Base-by-base conservation (phyloP, 1,140 invertebrate genomes). In the Neodiprion virginianus region DNA sequence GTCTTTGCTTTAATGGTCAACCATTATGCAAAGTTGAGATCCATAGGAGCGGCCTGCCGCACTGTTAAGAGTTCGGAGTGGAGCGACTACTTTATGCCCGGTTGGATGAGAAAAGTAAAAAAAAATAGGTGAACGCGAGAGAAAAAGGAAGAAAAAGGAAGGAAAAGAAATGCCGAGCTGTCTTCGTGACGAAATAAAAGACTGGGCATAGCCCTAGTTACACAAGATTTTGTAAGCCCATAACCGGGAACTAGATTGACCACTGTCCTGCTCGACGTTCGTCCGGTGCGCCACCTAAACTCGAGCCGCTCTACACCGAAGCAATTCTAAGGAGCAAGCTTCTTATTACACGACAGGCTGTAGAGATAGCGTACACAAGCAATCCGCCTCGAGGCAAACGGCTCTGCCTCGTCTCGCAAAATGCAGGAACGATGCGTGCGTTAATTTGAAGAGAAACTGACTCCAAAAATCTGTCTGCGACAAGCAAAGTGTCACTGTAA, bases 171-270 rank as follows among this genome's bases (percentile, higher is more conserved):
- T 61, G 11, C n/a, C 53, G 11, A 61, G 67, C 21, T 7, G 66
- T 71, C 40, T 71, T 72, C 48, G 48, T 68, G 28, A 40, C 61
- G 79, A 81, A 79, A 84, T 81, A 82, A 83, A 81, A 80, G 82
- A 78, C 82, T 77, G 80, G 77, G 76, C 75, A 78, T 47, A 69
- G 67, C 67, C 79, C 77, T 73, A 77, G 81, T 84, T 84, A 82
- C 83, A 77, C 81, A 81, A 83, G 82, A 82, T 80, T 82, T 80
- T 79, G 78, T 80, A 85, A 78, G 72, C 76, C 84, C 84, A 84
- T 85, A 85, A 82, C 74, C 69, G 84, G 83, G 77, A 86, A 86
- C 85, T 82, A 78, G 85, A 82, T 79, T 75, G 80, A 80, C 81
- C 73, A 78, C 79, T 75, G 74, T 70, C 53, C 74, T 69, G 75